Evolutionary conservation across 2,797 vertebrate genomes (phyloP).

Genomic region (Chelonia mydas): DNA sequence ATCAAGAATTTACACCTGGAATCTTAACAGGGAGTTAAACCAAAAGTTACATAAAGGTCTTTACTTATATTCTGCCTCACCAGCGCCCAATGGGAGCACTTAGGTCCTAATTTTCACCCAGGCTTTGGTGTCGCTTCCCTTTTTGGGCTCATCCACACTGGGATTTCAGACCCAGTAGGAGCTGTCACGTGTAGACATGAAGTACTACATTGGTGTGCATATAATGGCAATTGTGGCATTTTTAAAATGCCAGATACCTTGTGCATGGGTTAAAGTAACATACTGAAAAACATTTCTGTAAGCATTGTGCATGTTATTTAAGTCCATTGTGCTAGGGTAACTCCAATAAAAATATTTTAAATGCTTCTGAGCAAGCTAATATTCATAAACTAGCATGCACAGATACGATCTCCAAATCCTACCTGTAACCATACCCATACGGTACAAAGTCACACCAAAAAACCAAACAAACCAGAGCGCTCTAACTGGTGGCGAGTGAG

Average conservation of each 20-base stretch:
- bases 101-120: constrained; percentile 61
- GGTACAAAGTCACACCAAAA: not conserved
- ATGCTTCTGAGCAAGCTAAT: not conserved
- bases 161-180: constrained; percentile 68
- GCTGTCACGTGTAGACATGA: constrained; percentile 36
- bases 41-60: not conserved
- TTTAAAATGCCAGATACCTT: constrained; percentile 16
- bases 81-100: constrained; percentile 33
- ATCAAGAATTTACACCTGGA: not conserved
- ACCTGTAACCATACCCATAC: not conserved
- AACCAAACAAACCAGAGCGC: too few relatives aligned
- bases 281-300: not conserved
- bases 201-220: constrained; percentile 48
- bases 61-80: not conserved
- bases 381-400: not conserved
- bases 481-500: not conserved
- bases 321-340: not conserved
- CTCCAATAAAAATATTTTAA: not conserved
- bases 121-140: constrained; percentile 61
- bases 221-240: not conserved
- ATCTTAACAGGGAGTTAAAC: not conserved
- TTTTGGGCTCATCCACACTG: constrained; percentile 58
- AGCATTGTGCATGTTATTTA: not conserved
- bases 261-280: not conserved
- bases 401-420: not conserved